Conservation (phyloP, 2,888 invertebrate genomes). For the Candidula unifasciata region DNA sequence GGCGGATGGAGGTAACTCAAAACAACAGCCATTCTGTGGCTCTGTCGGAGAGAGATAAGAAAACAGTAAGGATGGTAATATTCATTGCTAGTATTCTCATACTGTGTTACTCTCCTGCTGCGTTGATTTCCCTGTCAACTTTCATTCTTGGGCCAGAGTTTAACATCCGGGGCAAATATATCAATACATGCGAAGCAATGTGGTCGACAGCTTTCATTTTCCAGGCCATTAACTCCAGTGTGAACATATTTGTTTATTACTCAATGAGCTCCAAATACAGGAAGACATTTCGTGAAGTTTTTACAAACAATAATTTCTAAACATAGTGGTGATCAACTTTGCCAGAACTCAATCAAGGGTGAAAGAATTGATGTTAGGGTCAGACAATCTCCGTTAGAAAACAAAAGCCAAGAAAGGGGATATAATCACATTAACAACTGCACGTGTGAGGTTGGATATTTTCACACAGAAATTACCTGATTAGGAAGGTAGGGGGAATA, state of each 20-base stretch:
- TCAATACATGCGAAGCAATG: not conserved
- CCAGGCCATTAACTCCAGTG: conserved; percentile 3
- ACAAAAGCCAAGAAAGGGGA: too few relatives aligned
- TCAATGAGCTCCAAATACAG: conserved; percentile 24
- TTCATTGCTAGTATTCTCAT: conserved; percentile 1
- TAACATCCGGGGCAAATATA: not conserved
- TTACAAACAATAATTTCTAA: too few relatives aligned
- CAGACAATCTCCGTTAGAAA: too few relatives aligned
- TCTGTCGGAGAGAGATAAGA: not conserved
- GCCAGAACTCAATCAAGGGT: too few relatives aligned
- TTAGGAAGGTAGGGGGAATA: too few relatives aligned
- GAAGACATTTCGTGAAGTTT: not conserved
- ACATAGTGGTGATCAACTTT: too few relatives aligned
- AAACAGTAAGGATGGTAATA: not conserved
- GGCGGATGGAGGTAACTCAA: not conserved
- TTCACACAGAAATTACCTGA: too few relatives aligned
- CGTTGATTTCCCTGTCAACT: not conserved
- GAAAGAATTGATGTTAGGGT: too few relatives aligned
- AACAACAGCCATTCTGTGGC: not conserved
- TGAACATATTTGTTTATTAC: conserved; percentile 3
- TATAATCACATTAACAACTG: too few relatives aligned
- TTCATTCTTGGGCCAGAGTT: not conserved
- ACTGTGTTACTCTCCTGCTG: not conserved
- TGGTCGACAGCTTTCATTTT: not conserved
- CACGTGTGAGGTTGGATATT: too few relatives aligned